Percentiles rank a stretch among this genome's conserved stretches.
phyloP scores from a whole-genome alignment of 2,888 invertebrate species.

The Meghimatium bilineatum region DNA sequence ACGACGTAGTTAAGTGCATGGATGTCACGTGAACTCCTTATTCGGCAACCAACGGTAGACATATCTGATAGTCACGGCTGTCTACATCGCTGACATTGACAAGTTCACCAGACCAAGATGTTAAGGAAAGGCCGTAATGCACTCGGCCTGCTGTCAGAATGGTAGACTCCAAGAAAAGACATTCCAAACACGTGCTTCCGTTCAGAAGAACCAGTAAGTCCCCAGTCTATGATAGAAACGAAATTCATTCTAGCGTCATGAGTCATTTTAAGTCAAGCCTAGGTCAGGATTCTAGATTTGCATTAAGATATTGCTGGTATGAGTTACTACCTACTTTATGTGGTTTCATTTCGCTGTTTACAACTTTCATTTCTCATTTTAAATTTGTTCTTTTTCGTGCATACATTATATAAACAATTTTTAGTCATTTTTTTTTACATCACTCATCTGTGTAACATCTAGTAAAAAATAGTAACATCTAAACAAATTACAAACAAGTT shows the following conservation, averaged over 20 bases:
- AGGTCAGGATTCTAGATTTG: too few species aligned
- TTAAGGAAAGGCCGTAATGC: not conserved
- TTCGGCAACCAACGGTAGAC: not conserved
- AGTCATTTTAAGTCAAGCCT: not conserved
- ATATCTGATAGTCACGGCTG: not conserved
- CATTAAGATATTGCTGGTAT: not conserved
- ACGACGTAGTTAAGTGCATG: not conserved
- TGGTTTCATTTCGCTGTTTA: too few species aligned
- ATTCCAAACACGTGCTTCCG: conserved; percentile 4
- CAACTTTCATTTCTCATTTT: too few species aligned
- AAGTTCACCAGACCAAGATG: not conserved
- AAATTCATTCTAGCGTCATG: not conserved
- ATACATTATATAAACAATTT: too few species aligned
- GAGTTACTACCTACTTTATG: too few species aligned
- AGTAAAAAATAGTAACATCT: too few species aligned
- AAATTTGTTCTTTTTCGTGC: too few species aligned
- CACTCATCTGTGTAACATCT: too few species aligned
- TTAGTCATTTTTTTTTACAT: too few species aligned
- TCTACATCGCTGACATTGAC: not conserved
- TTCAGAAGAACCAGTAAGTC: not conserved
- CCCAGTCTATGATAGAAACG: not conserved
- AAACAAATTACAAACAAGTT: too few species aligned
- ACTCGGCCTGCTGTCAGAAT: not conserved
- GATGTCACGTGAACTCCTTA: not conserved
- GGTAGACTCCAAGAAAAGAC: not conserved